Evolutionary conservation across 1,140 invertebrate genomes (phyloP).

Genomic region (Monochamus saltuarius): DNA sequence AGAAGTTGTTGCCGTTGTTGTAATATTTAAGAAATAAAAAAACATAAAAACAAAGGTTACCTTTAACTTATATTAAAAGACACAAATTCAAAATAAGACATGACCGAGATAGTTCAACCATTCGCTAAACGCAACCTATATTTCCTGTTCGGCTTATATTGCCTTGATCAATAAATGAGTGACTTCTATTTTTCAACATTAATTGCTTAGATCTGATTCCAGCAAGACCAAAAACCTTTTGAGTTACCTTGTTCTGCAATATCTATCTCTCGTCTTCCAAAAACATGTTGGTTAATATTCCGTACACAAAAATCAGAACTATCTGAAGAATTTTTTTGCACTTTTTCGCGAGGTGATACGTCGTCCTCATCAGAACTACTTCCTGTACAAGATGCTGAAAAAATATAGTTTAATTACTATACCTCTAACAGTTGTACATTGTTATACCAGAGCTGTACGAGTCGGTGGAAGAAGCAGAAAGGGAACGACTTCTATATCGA

Average conservation of each 20-base stretch:
- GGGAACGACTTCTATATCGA: conserved; percentile 80
- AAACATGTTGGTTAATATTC: conserved; percentile 89
- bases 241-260: conserved; percentile 89
- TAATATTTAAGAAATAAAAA: no score
- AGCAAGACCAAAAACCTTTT: conserved; percentile 5
- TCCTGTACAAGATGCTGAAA: conserved; percentile 81
- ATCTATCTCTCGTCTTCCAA: conserved; percentile 94
- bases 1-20: no score
- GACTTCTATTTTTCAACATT: no score
- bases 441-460: conserved; percentile 84
- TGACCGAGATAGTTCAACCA: no score
- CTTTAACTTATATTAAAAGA: no score
- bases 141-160: no score
- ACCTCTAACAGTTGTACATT: not conserved
- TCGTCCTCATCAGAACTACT: conserved; percentile 85
- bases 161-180: no score
- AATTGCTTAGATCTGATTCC: no score
- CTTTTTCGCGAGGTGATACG: conserved; percentile 82
- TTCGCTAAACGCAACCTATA: no score
- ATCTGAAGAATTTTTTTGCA: conserved; percentile 77
- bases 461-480: conserved; percentile 91
- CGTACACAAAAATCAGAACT: conserved; percentile 88
- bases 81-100: no score
- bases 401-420: conserved; percentile 16
- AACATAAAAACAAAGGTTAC: no score